phyloP scores from a whole-genome alignment of 1,140 invertebrate genomes.

The Telenomus remus region DNA sequence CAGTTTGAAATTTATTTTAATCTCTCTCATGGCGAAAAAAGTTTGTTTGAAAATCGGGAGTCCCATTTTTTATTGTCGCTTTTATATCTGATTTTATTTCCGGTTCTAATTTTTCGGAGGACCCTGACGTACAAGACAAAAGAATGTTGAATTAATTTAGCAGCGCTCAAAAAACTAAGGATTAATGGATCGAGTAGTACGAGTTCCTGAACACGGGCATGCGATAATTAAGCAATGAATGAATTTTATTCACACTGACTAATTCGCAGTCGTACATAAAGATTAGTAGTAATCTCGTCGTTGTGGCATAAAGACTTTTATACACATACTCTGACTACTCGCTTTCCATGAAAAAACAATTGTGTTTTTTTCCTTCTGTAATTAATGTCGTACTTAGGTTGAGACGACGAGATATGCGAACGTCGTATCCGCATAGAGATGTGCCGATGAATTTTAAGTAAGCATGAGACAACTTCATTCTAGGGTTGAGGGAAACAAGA shows the following conservation, averaged over 20 bases:
- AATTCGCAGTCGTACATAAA: slow-evolving; percentile 60
- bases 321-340: slow-evolving; percentile 54
- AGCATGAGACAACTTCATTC: slow-evolving; percentile 58
- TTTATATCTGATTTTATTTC: too few relatives aligned
- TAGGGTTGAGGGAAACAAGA: slow-evolving; percentile 48
- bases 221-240: slow-evolving; percentile 58
- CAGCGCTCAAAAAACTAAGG: background rate
- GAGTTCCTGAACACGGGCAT: slow-evolving; percentile 28
- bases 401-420: slow-evolving; percentile 59
- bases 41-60: too few relatives aligned
- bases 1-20: background rate
- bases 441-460: slow-evolving; percentile 60
- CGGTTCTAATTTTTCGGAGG: background rate
- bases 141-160: slow-evolving; percentile 19
- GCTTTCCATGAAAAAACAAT: slow-evolving; percentile 55
- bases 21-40: too few relatives aligned
- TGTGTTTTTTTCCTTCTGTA: slow-evolving; percentile 59
- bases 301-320: slow-evolving; percentile 61
- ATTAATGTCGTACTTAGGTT: slow-evolving; percentile 61
- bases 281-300: slow-evolving; percentile 60
- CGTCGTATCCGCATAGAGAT: slow-evolving; percentile 55
- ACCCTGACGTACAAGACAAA: background rate
- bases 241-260: slow-evolving; percentile 58
- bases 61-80: too few relatives aligned
- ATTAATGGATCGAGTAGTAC: slow-evolving; percentile 35